Base-by-base conservation (phyloP, 2,888 invertebrate genomes). In the Euclidia mi region DNA sequence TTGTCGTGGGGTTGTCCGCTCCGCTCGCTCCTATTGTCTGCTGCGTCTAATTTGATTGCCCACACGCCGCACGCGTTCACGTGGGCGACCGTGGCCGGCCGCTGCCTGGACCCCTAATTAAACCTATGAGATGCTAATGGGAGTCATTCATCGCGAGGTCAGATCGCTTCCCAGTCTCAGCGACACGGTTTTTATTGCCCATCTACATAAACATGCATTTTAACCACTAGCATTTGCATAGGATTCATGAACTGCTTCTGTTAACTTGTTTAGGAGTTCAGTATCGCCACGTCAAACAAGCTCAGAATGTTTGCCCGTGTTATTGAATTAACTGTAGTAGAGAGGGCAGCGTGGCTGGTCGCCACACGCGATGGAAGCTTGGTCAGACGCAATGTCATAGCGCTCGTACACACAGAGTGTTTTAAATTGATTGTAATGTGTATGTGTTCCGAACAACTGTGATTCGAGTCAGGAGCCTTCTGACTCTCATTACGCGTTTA, bases 1-100 rank as follows among this genome's bases (percentile, higher is more conserved):
- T 94, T 93, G 94, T 93, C 92, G 92, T 92, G 87, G 94, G 94
- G 94, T 92, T 90, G 89, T 82, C 79, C 88, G 90, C 85, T 88
- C 87, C 78, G 80, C 76, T 87, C 84, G 86, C 76, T 84, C 79
- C 82, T 84, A 90, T 94, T 93, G 94, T 94, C 93, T 91, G 90
- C 80, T 68, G 81, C 79, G 81, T 87, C 90, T 92, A 92, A 94
- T 92, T 92, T 86, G 90, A 92, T 91, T 90, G 92, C 87, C 89
- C 88, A 85, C 89, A 89, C 88, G 81, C 82, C 81, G 84, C 73
- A 76, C 81, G 81, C 81, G 82, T 79, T 84, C 79, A 85, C 87
- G 89, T 88, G 86, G 87, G 84, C 85, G 89, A 82, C 78, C 78
- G 84, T 85, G 89, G 82, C 78, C 78, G 82, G 78, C 82, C 86